Conservation (phyloP, 2,888 invertebrate genomes). For the Lottia scabra region DNA sequence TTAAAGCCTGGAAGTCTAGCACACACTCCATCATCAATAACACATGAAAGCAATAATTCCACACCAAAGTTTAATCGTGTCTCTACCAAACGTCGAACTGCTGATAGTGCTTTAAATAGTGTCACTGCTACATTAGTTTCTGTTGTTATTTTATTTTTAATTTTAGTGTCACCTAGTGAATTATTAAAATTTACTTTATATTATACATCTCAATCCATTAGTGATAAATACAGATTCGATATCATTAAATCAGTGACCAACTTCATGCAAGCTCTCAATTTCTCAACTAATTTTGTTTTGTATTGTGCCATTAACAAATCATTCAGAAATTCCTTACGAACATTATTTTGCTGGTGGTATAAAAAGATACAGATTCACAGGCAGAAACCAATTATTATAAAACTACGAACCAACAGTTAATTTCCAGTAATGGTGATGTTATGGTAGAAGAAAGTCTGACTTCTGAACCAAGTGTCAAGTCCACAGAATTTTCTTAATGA, state of each 20-base stretch:
- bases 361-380: conserved; percentile 5
- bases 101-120: conserved; percentile 60
- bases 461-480: not conserved
- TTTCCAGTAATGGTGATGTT: not conserved
- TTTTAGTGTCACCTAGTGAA: conserved; percentile 65
- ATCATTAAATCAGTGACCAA: conserved; percentile 51
- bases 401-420: not conserved
- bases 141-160: conserved; percentile 61
- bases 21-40: not conserved
- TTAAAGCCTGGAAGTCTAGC: not conserved
- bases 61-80: conserved; percentile 11
- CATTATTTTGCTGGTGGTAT: conserved; percentile 46
- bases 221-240: conserved; percentile 26
- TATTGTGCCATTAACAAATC: conserved; percentile 95
- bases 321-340: conserved; percentile 76
- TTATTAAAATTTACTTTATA: conserved; percentile 56
- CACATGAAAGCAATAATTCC: conserved; percentile 6
- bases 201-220: conserved; percentile 25
- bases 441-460: not conserved
- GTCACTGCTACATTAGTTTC: conserved; percentile 65
- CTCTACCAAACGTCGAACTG: conserved; percentile 21
- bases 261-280: conserved; percentile 63
- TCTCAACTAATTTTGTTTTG: conserved; percentile 84
- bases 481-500: not conserved
- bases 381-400: not conserved